phyloP scores from a whole-genome alignment of 2,113 vertebrate genomes.

The Coturnix japonica region DNA sequence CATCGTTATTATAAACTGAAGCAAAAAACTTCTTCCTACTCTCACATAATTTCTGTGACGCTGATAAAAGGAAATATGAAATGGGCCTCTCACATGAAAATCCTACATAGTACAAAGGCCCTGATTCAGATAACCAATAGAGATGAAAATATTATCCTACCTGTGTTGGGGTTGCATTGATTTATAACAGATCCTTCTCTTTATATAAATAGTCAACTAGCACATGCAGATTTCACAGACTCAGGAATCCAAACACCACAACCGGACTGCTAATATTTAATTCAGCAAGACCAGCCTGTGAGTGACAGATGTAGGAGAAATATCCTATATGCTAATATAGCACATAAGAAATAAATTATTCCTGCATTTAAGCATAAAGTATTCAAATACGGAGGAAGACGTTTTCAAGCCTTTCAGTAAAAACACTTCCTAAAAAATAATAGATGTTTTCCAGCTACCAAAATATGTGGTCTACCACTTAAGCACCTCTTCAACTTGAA shows the following conservation, averaged over 20 bases:
- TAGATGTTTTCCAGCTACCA: not conserved
- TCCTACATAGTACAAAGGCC: not conserved
- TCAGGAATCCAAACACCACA: not conserved
- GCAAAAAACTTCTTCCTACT: not conserved
- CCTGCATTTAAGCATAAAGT: not conserved
- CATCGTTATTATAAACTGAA: not conserved
- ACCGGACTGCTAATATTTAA: not conserved
- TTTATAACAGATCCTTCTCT: not conserved
- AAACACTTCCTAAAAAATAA: not conserved
- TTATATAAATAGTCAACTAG: not conserved
- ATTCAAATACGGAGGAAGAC: not conserved
- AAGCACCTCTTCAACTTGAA: not conserved
- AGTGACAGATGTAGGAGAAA: not conserved
- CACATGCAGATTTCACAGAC: not conserved
- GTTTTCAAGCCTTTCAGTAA: not conserved
- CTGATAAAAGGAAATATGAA: accelerated
- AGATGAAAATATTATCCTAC: not conserved
- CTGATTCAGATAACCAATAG: not conserved
- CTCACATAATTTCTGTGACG: not conserved
- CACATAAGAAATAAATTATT: not conserved
- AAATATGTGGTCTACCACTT: not conserved
- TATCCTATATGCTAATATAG: not conserved
- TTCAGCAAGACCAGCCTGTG: not conserved
- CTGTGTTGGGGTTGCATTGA: not conserved
- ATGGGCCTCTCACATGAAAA: not conserved